These are phyloP conservation scores for Tenualosa ilisha DNA, from an alignment of 2,797 vertebrate species.

Conservation along the genomic window DNA sequence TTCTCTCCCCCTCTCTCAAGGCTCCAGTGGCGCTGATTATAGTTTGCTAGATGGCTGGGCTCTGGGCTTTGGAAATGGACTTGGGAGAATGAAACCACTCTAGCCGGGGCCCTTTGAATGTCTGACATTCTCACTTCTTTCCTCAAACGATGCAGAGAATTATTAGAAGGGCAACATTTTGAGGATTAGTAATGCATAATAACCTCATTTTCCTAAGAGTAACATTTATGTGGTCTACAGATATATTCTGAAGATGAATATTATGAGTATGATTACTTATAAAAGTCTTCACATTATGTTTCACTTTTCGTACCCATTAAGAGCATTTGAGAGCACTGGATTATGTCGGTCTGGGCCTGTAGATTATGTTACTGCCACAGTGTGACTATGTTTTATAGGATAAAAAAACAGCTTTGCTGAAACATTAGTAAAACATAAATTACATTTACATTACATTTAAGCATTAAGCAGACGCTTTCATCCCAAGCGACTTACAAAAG, in stretches of 20 bases:
- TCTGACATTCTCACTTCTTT: not conserved
- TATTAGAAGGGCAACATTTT: not conserved
- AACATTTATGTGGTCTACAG: not conserved
- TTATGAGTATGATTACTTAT: not conserved
- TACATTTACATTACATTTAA: too few relatives aligned
- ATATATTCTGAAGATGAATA: not conserved
- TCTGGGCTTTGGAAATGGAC: not conserved
- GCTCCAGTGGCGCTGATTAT: not conserved
- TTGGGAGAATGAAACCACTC: not conserved
- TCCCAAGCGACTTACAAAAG: too few relatives aligned
- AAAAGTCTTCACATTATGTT: not conserved
- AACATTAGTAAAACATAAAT: not conserved
- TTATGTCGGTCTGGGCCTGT: not conserved
- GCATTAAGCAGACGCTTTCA: too few relatives aligned
- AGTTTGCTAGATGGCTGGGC: not conserved
- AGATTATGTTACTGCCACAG: not conserved
- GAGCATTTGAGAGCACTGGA: not conserved
- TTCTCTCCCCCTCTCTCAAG: not conserved
- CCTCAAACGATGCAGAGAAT: not conserved
- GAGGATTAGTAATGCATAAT: not conserved
- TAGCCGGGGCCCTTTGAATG: not conserved
- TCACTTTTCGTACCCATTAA: not conserved
- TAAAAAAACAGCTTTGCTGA: not conserved
- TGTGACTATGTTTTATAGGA: not conserved
- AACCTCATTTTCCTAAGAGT: not conserved